Base-by-base conservation (phyloP, 2,797 vertebrate species). In the Heterohyrax brucei region DNA sequence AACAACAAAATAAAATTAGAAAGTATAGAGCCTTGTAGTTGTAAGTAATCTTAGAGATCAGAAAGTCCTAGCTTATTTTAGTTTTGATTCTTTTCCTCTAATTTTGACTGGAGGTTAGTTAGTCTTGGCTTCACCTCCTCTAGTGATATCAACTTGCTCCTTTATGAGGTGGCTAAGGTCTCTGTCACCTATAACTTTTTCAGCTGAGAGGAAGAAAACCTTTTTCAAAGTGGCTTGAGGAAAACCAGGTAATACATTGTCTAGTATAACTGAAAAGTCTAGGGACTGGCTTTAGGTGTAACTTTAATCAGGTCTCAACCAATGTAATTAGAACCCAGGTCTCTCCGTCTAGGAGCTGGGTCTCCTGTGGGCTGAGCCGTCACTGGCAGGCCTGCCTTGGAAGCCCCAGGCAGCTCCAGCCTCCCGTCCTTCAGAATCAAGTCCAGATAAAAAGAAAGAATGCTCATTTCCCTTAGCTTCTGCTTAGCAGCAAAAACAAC, bases 101-200 rank as follows among this genome's bases (percentile, higher is more conserved):
- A 12, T 76, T 14, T 64, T 56, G 13, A 26, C 10, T 61, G 21
- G 53, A 66, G 46, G 72, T 87, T 92, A 61, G 62, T 28, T 66
- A n/a, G 39, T 22, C 70, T 95, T 53, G 48, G 66, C 50, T 59
- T 86, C 75, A 76, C 39, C 21, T 0, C 48, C 33, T 75, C 33
- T 12, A 19, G 22, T 73, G 44, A 87, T n/a, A 30, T 28, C 81
- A 93, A 87, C 84, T 89, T 91, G 59, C 59, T 73, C 10, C 19
- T 61, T 96, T 73, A 53, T 39, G 79, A 64, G 62, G 75, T 53
- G 76, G 56, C 56, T 62, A 76, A 46, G 89, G 85, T 93, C 77
- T 66, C 10, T 78, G 39, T 92, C 50, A 83, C 56, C 24, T 78
- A 82, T 56, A 26, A 86, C 78, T 56, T n/a, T 81, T 19, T 83